Evolutionary conservation across 2,888 invertebrate genomes (phyloP).

Genomic region (Microchrysa polita): DNA sequence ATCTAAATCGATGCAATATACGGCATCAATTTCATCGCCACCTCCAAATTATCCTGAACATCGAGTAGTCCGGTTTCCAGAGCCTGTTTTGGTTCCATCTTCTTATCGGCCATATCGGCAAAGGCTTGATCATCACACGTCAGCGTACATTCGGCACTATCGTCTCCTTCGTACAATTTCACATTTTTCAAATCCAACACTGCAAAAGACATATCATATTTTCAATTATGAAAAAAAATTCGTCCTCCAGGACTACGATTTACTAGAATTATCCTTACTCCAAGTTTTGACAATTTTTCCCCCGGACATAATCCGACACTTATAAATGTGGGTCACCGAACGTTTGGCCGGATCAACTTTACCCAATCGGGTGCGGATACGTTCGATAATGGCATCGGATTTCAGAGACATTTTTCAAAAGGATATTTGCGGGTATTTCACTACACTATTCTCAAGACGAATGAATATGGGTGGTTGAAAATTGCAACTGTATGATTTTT

Average conservation of each 20-base stretch:
- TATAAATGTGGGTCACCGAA: conserved; percentile 49
- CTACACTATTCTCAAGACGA: too few relatives aligned
- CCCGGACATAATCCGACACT: conserved; percentile 47
- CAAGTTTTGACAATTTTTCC: conserved; percentile 48
- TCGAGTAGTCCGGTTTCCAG: conserved; percentile 47
- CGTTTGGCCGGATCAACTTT: conserved; percentile 49
- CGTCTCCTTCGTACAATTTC: conserved; percentile 48
- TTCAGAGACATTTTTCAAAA: conserved; percentile 48
- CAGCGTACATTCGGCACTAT: conserved; percentile 47
- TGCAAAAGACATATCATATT: conserved; percentile 2
- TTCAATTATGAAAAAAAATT: too few relatives aligned
- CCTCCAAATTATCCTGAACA: conserved; percentile 49
- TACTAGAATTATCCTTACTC: conserved; percentile 46
- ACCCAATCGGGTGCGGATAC: conserved; percentile 48
- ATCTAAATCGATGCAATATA: conserved; percentile 35
- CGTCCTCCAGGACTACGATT: not conserved
- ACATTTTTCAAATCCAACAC: conserved; percentile 50
- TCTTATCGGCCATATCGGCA: conserved; percentile 44
- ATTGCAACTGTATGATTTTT: not conserved
- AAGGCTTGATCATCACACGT: conserved; percentile 48
- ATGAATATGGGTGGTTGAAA: too few relatives aligned
- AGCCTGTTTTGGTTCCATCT: conserved; percentile 48
- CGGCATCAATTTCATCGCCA: conserved; percentile 48
- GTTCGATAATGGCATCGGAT: conserved; percentile 51
- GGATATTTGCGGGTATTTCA: too few relatives aligned